Base-by-base conservation (phyloP, 2,113 vertebrate genomes). In the Romanogobio albipinnatus region DNA sequence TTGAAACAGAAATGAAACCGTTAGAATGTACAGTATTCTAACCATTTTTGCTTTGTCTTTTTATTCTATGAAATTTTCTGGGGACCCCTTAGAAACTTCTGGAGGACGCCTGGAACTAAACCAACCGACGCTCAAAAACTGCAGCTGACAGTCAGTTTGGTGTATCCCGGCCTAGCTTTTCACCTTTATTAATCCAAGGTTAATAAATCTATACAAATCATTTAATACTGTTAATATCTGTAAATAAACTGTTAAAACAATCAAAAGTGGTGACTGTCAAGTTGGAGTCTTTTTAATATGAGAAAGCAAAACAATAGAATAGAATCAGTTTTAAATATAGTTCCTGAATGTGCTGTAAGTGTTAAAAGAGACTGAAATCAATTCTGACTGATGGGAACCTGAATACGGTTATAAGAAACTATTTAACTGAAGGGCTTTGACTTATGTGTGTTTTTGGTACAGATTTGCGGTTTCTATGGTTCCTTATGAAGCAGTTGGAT, bases 391-490 rank as follows among this genome's bases (percentile, higher is more conserved):
- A n/a, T 26, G 47, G 29, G 47, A 53, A 70, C 66, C 64, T 3
- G 26, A 82, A 82, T 68, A 36, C 79, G 36, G 43, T 51, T 29
- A 53, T 14, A 81, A 81, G 45, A 81, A 36, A 71, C 49, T 17
- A 22, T 70, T 70, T 53, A 58, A 82, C 80, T 70, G 33, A 82
- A 70, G 26, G 49, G 64, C 49, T 82, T 39, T 24, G 47, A 82
- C 80, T 82, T 58, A 17, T 58, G 66, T 56, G 19, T 82, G 80
- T 82, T 82, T 81, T 82, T 82, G 81, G 81, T 39, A 49, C 49
- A 82, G 81, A 82, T 82, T 82, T 82, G 81, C 7, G 81, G 81
- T 82, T 82, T 73, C 81, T 82, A 56, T 82, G 66, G 66, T 66
- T 82, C 81, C 62, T 73, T 82, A 71, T 82, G 49, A 73, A 82